A percentile compares a stretch with the other conserved stretches of the same genome.
Evolutionary conservation across 2,113 vertebrate species (phyloP).

Genomic region (Gallinago undulata): DNA sequence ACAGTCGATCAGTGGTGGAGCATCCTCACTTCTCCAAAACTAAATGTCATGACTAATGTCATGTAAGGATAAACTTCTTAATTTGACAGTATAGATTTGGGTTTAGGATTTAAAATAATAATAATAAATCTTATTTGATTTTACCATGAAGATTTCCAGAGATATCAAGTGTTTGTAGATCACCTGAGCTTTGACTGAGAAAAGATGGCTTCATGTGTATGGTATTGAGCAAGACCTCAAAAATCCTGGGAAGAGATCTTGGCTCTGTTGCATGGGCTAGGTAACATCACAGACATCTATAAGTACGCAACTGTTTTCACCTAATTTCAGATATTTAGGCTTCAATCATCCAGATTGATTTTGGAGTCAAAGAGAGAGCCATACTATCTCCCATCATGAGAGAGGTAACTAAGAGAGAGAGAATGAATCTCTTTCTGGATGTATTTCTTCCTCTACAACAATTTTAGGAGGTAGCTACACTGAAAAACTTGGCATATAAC

Average conservation of each 20-base stretch:
- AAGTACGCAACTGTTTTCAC: neutral
- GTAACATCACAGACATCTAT: neutral
- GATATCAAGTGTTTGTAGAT: neutral
- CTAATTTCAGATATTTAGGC: neutral
- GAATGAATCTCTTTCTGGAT: neutral
- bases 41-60: rapidly evolving
- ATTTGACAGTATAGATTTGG: neutral
- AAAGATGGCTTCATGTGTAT: neutral
- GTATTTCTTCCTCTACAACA: neutral
- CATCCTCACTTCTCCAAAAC: neutral
- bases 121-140: neutral
- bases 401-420: neutral
- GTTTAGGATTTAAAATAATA: neutral
- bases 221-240: neutral
- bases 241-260: neutral
- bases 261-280: rapidly evolving
- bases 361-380: neutral
- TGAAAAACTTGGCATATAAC: neutral
- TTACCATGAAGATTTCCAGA: neutral
- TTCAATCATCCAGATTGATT: neutral
- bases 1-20: neutral
- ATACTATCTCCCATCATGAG: neutral
- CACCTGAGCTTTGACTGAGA: neutral
- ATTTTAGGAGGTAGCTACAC: neutral
- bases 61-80: neutral